phyloP scores from a whole-genome alignment of 2,113 vertebrate species.

The Trinectes maculatus region DNA sequence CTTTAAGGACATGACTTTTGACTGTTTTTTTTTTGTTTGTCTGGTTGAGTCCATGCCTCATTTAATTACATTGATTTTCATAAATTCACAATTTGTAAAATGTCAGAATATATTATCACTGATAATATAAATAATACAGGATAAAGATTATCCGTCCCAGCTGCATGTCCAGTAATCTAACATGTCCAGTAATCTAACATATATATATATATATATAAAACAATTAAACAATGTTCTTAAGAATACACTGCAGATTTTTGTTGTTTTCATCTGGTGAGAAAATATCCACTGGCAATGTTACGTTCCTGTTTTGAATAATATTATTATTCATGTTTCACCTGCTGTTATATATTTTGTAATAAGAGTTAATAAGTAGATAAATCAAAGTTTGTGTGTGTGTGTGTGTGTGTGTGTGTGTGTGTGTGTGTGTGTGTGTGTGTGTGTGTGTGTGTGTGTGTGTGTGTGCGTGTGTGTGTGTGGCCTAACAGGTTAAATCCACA shows the following conservation, averaged over 20 bases:
- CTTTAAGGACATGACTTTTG: conserved; percentile 15
- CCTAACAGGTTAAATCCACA: conserved; percentile 52
- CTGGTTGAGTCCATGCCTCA: conserved; percentile 2
- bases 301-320: conserved; percentile 22
- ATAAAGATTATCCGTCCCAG: no score
- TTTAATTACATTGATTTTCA: not conserved
- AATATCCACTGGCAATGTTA: not conserved
- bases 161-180: no score
- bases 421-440: conserved; percentile 37
- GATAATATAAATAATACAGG: no score
- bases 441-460: conserved; percentile 37
- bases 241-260: not conserved
- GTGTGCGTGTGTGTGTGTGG: conserved; percentile 30
- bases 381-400: conserved; percentile 37
- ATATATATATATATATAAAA: no score
- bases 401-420: conserved; percentile 35
- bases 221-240: not conserved
- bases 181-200: no score
- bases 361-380: conserved; percentile 43
- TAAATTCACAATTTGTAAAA: not conserved
- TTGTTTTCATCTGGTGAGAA: not conserved
- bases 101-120: not conserved
- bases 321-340: conserved; percentile 18
- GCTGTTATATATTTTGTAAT: conserved; percentile 48
- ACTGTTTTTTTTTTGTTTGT: conserved; percentile 11